Evolutionary conservation across 2,113 vertebrate species (phyloP).

Genomic region (Ophiodon elongatus): DNA sequence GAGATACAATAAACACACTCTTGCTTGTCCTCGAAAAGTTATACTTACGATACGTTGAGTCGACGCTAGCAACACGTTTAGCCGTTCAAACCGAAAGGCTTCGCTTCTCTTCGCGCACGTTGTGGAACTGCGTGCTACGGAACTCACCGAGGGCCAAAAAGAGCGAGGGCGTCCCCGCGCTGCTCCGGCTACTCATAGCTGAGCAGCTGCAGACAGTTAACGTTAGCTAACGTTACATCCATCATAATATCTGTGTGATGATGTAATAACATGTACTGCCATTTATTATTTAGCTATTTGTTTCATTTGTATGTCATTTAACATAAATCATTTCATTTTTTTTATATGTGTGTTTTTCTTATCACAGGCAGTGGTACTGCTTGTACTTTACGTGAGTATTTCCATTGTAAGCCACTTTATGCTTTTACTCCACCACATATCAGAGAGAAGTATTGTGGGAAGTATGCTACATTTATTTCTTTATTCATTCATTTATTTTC

Average conservation of each 20-base stretch:
- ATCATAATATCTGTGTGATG: neutral
- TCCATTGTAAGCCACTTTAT: neutral
- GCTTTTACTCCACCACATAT: neutral
- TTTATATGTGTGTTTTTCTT: neutral
- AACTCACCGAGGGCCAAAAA: conserved; percentile 48
- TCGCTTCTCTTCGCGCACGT: conserved; percentile 60
- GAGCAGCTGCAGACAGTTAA: neutral
- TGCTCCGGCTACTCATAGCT: neutral
- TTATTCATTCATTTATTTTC: neutral
- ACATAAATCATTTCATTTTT: neutral
- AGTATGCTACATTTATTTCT: neutral
- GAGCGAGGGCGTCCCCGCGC: too few species aligned
- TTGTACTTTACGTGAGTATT: neutral
- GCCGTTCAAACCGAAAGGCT: neutral
- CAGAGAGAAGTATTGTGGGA: too few species aligned
- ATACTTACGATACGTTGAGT: conserved; percentile 54
- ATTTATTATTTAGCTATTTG: neutral
- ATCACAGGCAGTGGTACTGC: too few species aligned
- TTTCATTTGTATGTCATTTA: neutral
- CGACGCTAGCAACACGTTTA: neutral
- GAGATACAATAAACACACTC: fast-evolving
- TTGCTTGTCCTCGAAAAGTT: neutral
- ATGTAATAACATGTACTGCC: neutral
- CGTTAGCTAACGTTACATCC: too few species aligned
- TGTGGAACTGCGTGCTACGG: conserved; percentile 79